phyloP scores from a whole-genome alignment of 2,888 invertebrate species.

The Sarcophaga subvicina region DNA sequence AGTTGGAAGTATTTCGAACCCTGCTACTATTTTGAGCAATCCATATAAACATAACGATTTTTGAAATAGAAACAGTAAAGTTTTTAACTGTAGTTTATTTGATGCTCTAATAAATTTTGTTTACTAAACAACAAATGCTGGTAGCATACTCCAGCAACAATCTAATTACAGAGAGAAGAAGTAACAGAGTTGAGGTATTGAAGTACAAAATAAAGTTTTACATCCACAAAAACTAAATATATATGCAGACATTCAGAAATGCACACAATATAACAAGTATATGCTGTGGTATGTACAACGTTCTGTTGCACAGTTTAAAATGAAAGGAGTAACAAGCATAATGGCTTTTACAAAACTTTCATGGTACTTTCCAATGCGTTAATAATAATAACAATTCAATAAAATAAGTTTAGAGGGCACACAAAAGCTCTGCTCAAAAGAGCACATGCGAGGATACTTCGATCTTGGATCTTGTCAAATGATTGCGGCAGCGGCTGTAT shows the following conservation, averaged over 20 bases:
- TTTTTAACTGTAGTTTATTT: no score
- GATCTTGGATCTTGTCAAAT: no score
- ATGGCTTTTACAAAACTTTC: constrained; percentile 14
- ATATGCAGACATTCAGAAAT: background rate
- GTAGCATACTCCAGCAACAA: constrained; percentile 17
- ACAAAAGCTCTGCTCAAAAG: no score
- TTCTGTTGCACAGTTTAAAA: constrained; percentile 24
- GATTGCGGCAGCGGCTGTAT: no score
- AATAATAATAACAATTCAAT: no score
- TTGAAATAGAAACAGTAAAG: no score
- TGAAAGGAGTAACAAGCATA: constrained; percentile 29
- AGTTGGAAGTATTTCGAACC: no score
- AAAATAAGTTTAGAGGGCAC: no score
- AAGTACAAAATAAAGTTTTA: constrained; percentile 43
- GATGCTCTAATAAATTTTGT: no score
- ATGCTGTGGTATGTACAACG: background rate
- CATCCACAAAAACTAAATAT: constrained; percentile 13
- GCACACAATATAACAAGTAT: background rate
- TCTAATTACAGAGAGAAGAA: background rate
- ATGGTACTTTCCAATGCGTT: background rate
- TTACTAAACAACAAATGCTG: constrained; percentile 14
- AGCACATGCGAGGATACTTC: no score
- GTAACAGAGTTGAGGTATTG: background rate
- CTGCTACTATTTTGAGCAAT: no score
- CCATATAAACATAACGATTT: no score